phyloP scores from a whole-genome alignment of 2,888 invertebrate genomes.

The Agrenia bidenticulata region DNA sequence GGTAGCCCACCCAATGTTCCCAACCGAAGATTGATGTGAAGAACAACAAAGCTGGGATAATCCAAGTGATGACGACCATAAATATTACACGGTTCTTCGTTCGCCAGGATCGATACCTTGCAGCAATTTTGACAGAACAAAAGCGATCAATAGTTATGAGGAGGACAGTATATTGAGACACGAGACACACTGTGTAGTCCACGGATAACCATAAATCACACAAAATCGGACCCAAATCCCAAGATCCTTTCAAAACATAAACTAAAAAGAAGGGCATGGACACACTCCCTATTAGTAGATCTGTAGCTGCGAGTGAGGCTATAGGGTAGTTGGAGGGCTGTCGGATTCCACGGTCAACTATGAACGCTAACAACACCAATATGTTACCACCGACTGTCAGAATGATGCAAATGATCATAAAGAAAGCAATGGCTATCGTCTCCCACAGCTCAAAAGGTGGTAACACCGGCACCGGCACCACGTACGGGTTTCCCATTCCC shows the following conservation, averaged over 20 bases:
- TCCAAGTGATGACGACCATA: slow-evolving; percentile 94
- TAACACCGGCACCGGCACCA: slow-evolving; percentile 58
- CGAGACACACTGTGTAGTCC: slow-evolving; percentile 98
- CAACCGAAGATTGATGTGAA: slow-evolving; percentile 98
- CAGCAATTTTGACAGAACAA: slow-evolving; percentile 97
- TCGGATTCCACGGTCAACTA: slow-evolving; percentile 70
- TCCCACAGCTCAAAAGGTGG: slow-evolving; percentile 89
- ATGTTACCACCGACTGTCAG: slow-evolving; percentile 94
- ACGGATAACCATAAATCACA: slow-evolving; percentile 57
- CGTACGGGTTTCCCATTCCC: slow-evolving; percentile 24
- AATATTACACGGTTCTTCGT: slow-evolving; percentile 89
- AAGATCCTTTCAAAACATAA: slow-evolving; percentile 92
- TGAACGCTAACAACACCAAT: slow-evolving; percentile 89
- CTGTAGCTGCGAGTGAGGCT: slow-evolving; percentile 94
- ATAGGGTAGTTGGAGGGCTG: slow-evolving; percentile 99
- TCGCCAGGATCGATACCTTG: slow-evolving; percentile 94
- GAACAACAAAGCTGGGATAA: slow-evolving; percentile 91
- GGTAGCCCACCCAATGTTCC: slow-evolving; percentile 94
- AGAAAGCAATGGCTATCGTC: slow-evolving; percentile 82
- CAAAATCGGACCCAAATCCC: slow-evolving; percentile 92
- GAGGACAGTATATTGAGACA: slow-evolving; percentile 98
- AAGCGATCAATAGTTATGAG: slow-evolving; percentile 97
- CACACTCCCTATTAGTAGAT: slow-evolving; percentile 82
- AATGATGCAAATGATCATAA: slow-evolving; percentile 82
- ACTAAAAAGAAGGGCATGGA: slow-evolving; percentile 20